Conservation (phyloP, 92 coral and sea anemone species). For the Palythoa heliodiscus region DNA sequence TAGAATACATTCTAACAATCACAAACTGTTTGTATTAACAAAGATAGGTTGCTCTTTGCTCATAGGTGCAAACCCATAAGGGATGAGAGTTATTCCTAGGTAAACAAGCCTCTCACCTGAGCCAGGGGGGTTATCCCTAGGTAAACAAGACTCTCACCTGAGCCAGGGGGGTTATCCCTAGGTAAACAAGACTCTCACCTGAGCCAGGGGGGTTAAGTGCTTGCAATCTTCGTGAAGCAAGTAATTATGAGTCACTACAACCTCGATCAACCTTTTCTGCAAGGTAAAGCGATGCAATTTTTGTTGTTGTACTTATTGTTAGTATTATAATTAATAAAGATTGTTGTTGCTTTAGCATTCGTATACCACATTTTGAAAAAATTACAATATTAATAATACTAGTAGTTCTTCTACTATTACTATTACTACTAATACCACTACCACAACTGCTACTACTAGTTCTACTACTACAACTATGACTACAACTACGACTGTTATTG, state of each 20-base stretch:
- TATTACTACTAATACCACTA: too few species aligned
- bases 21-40: too few species aligned
- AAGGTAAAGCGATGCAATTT: conserved; percentile 8
- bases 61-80: too few species aligned
- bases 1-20: too few species aligned
- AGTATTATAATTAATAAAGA: too few species aligned
- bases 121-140: conserved; percentile 69
- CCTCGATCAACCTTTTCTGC: conserved; percentile 76
- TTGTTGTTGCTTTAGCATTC: too few species aligned
- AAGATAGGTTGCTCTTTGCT: too few species aligned
- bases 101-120: conserved; percentile 57
- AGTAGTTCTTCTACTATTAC: too few species aligned
- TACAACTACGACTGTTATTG: background rate
- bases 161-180: conserved; percentile 73
- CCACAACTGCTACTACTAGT: background rate
- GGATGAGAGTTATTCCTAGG: conserved; percentile 55
- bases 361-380: too few species aligned
- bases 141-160: conserved; percentile 56
- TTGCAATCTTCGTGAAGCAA: conserved; percentile 77
- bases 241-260: conserved; percentile 78
- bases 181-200: conserved; percentile 52
- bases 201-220: conserved; percentile 85
- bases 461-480: background rate
- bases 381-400: too few species aligned
- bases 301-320: background rate